These are phyloP conservation scores for Piaya cayana DNA, from an alignment of 2,113 vertebrate species.

Conservation along the genomic window DNA sequence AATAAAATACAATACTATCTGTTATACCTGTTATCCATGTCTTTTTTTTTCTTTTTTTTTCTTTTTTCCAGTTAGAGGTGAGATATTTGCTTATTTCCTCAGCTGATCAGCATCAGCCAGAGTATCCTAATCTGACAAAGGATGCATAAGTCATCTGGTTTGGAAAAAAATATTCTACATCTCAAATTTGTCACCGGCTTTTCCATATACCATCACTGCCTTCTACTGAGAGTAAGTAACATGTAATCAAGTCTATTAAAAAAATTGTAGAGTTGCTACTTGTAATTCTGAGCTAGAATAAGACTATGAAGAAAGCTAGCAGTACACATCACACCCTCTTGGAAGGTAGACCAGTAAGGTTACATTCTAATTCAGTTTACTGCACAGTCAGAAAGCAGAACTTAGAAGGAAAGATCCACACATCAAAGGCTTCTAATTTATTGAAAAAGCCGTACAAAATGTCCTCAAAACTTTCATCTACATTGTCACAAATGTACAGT, in stretches of 20 bases:
- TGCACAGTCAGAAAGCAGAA: not conserved
- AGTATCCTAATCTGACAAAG: not conserved
- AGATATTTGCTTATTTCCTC: slow-evolving; percentile 8
- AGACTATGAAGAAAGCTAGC: not conserved
- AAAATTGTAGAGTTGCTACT: not conserved
- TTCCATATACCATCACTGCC: not conserved
- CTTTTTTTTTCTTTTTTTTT: not conserved
- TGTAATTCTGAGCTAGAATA: not conserved
- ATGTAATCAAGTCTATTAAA: not conserved
- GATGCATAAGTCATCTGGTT: not conserved
- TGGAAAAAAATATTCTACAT: slow-evolving; percentile 8
- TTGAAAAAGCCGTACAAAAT: not conserved
- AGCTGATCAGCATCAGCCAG: not conserved
- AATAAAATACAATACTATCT: not conserved
- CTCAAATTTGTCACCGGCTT: not conserved
- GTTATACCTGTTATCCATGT: not conserved
- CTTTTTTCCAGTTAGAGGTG: not conserved
- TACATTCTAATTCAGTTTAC: not conserved
- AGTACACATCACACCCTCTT: not conserved
- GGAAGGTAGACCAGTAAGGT: not conserved
- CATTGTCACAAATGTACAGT: not conserved
- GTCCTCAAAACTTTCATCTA: not conserved
- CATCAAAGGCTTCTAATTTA: not conserved
- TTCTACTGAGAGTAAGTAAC: not conserved
- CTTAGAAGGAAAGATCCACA: not conserved